phyloP scores from a whole-genome alignment of 2,888 invertebrate genomes.

The Lasioglossum malachurum region DNA sequence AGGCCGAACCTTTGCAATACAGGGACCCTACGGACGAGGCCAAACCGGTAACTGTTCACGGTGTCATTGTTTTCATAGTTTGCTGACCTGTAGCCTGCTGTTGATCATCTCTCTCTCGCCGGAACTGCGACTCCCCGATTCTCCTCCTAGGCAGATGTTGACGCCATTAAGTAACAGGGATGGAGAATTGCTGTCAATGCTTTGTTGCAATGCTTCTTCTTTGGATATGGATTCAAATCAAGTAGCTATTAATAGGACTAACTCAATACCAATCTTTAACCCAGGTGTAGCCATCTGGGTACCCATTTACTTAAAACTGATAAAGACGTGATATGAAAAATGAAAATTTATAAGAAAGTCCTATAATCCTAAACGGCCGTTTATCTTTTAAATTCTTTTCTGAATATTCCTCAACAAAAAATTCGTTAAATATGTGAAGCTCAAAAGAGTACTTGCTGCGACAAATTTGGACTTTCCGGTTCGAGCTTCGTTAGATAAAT shows the following conservation, averaged over 20 bases:
- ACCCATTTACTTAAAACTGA: background rate
- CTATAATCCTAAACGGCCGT: no score
- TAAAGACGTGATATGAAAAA: background rate
- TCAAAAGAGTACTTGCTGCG: background rate
- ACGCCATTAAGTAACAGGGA: background rate
- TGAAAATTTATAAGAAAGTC: background rate
- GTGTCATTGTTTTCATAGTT: constrained; percentile 8
- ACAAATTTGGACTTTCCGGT: background rate
- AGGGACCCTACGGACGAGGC: background rate
- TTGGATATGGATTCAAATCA: background rate
- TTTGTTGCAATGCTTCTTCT: background rate
- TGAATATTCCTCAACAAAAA: background rate
- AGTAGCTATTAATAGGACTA: background rate
- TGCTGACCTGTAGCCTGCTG: constrained; percentile 3
- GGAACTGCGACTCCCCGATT: background rate
- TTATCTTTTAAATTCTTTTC: no score
- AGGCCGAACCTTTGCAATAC: background rate
- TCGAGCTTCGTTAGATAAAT: background rate
- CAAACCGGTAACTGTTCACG: background rate
- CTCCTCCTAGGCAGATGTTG: background rate
- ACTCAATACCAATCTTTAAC: no score
- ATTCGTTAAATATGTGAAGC: background rate
- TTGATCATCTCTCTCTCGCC: background rate
- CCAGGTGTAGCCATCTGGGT: no score
- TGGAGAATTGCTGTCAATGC: background rate